phyloP scores from a whole-genome alignment of 2,113 vertebrate species.

The Peromyscus maniculatus region DNA sequence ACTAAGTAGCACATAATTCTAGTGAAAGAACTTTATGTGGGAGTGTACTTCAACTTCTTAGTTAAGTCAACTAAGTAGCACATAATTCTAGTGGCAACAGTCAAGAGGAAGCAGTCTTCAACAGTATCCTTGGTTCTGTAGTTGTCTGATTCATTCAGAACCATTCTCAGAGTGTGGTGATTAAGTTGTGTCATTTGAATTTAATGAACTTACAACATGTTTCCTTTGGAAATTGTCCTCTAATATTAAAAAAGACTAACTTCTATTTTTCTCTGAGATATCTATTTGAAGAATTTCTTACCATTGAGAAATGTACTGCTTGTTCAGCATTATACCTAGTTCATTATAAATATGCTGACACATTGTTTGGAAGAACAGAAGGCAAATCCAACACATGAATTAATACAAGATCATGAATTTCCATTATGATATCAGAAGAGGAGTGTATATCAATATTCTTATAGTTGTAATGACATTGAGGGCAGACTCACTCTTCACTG shows the following conservation, averaged over 20 bases:
- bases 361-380: not conserved
- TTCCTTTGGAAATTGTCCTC: conserved; percentile 27
- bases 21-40: not conserved
- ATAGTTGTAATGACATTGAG: not conserved
- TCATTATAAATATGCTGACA: not conserved
- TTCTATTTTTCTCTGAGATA: not conserved
- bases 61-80: not conserved
- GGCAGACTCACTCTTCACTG: not conserved
- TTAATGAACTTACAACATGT: not conserved
- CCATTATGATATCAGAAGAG: not conserved
- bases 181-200: not conserved
- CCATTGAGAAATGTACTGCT: not conserved
- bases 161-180: not conserved
- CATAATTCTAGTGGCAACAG: not conserved
- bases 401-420: not conserved
- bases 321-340: not conserved
- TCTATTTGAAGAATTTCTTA: not conserved
- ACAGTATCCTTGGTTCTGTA: not conserved
- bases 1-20: not conserved
- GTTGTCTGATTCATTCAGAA: not conserved
- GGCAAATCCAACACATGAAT: not conserved
- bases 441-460: not conserved
- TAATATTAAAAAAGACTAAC: not conserved
- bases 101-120: not conserved
- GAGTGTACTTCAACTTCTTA: not conserved